Evolutionary conservation across 2,797 vertebrate species (phyloP), one percentile per base, ranked within the genome.

Genomic region (Numenius phaeopus): DNA sequence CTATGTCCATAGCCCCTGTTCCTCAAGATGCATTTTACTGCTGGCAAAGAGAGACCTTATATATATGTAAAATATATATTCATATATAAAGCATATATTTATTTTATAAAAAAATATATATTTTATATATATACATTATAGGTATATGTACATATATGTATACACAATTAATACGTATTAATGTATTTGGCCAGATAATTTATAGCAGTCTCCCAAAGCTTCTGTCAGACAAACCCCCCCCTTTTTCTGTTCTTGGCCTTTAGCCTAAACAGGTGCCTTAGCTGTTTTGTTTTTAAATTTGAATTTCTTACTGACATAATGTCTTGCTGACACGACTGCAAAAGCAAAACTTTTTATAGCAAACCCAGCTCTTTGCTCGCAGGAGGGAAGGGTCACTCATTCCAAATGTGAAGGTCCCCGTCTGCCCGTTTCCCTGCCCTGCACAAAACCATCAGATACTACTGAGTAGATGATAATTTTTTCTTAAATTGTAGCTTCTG

Each of bases 141-240:
- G 14, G 49, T 27, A 50, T 58, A 23, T 34, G 55, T 23, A 34
- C 7, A 21, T 57, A 57, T 57, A 57, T 57, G 19, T 57, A n/a
- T 57, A n/a, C 32, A 57, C 12, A 34, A 34, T 58, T 23, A 34
- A 21, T 55, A 32, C 19, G 13, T 5, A 40, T 2, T 59, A 34
- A 30, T 65, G 4, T 34, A 22, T 80, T 79, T 27, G 42, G 10
- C 32, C n/a, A 75, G 8, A 5, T 70, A 55, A 30, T 55, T 70
- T 79, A 21, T 44, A 67, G 73, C 34, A 65, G 11, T 34, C 83
- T 88, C 29, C 32, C 40, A 62, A 83, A 73, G 15, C 42, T 80
- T 77, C 47, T 62, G 11, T 23, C 42, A 39, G 58, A 46, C n/a
- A 61, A 24, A 2, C 0, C 1, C 0, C 4, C 0, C 0, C 1